Evolutionary conservation across 1,140 invertebrate species (phyloP), one percentile per base, ranked within the genome.

Genomic region (Cheumatopsyche charites): DNA sequence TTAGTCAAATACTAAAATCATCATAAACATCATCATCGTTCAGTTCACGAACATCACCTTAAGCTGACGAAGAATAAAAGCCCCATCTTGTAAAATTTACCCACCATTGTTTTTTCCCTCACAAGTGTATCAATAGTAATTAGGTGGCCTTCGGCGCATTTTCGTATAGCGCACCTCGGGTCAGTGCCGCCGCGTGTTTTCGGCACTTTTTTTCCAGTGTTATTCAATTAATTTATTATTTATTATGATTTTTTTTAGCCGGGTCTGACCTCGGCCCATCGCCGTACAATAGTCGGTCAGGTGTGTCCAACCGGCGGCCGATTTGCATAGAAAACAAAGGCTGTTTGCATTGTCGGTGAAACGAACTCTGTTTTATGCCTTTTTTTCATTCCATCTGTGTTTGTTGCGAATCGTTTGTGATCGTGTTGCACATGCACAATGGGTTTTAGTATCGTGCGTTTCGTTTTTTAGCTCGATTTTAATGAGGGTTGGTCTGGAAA

Each of bases 321-420:
- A 58, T 58, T 58, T 58, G 13, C 55, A 58, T 58, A 58, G 19
- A 58, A 58, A 58, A 58, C 55, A 58, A 58, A 58, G 23, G 55
- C n/a, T 17, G 29, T 36, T 36, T 36, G 29, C 29, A 36, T 36
- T 4, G 29, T 36, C 29, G 29, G 29, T 36, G 29, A 36, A 36
- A 36, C 29, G 29, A 4, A 9, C 9, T 36, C 29, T 36, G 29
- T 36, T 36, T 36, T 36, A 36, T 36, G 3, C 9, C 9, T 36
- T 36, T 36, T 36, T 4, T 36, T 36, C 9, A 4, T 36, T 36
- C 9, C 9, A 36, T 36, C 9, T 19, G 15, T 17, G 11, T 52
- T 17, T 52, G 47, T 52, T 17, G n/a, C 19, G 47, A 36, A 36
- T 36, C 19, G 47, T 52, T 52, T 52, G n/a, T 19, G 15, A 52